A percentile compares a stretch with the other conserved stretches of the same genome.
Conservation (phyloP, 1,140 invertebrate genomes). For the Eupristina koningsbergeri region DNA sequence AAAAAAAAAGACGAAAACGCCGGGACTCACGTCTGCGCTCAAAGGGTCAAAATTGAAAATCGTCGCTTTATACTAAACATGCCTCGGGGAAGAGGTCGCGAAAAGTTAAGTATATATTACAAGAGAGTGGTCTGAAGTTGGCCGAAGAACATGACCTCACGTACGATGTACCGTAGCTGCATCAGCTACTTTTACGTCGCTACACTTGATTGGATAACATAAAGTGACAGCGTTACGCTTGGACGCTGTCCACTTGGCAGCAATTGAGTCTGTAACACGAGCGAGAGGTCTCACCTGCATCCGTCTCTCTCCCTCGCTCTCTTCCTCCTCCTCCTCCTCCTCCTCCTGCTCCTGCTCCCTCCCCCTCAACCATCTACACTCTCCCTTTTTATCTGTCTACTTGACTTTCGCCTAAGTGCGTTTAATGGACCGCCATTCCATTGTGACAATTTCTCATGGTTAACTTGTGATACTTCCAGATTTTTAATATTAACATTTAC, state of each 20-base stretch:
- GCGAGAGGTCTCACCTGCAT: not conserved
- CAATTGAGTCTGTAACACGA: conserved; percentile 54
- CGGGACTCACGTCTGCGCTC: too few relatives aligned
- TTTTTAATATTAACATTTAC: not conserved
- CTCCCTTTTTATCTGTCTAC: not conserved
- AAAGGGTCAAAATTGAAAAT: conserved; percentile 55
- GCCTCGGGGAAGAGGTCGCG: not conserved
- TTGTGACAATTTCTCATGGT: not conserved
- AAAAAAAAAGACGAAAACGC: too few relatives aligned
- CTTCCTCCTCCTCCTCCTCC: not conserved
- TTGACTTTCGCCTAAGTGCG: not conserved
- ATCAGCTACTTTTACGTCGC: conserved; percentile 60
- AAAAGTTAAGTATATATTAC: conserved; percentile 21
- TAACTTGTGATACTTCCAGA: not conserved
- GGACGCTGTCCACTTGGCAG: conserved; percentile 60
- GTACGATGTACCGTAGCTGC: conserved; percentile 60
- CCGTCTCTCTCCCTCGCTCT: not conserved
- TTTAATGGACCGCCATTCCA: not conserved
- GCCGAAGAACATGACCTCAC: conserved; percentile 52
- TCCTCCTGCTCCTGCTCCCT: not conserved
- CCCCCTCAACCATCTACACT: not conserved
- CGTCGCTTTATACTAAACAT: not conserved
- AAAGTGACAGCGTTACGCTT: conserved; percentile 60
- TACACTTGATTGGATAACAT: conserved; percentile 60
- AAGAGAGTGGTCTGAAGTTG: conserved; percentile 20